These are phyloP conservation scores for Aphelenchoides besseyi DNA, from an alignment of 1,140 invertebrate species.

Conservation along the genomic window DNA sequence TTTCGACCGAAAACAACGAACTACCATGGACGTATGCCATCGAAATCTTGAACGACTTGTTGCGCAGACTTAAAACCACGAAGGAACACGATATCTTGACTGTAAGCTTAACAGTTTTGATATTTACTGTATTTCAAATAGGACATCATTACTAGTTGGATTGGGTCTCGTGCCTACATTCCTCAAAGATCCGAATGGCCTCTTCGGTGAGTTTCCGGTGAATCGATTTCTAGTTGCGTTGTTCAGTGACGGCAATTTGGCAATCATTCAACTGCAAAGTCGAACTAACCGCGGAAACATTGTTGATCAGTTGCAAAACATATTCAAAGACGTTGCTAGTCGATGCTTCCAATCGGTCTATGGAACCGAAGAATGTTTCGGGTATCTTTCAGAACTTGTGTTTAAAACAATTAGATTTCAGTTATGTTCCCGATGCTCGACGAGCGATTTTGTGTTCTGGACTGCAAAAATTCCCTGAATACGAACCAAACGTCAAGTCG, in stretches of 20 bases:
- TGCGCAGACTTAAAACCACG: background rate
- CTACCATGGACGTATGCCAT: background rate
- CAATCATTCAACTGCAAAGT: background rate
- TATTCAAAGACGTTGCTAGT: background rate
- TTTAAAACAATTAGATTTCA: background rate
- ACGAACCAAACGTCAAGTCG: background rate
- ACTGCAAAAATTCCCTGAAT: background rate
- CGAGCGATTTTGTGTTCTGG: background rate
- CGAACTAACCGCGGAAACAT: background rate
- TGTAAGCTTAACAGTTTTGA: no score
- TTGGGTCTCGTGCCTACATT: background rate
- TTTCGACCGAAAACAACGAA: background rate
- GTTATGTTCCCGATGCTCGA: background rate
- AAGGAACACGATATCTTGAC: background rate
- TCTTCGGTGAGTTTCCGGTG: background rate
- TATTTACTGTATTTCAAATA: no score
- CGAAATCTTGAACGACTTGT: background rate
- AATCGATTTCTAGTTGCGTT: slow-evolving; percentile 8
- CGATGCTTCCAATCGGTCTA: background rate
- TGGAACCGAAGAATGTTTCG: background rate
- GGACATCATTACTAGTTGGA: background rate
- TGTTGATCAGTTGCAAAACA: background rate
- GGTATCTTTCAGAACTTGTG: background rate
- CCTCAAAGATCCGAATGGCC: background rate
- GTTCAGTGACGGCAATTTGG: slow-evolving; percentile 6